phyloP scores from a whole-genome alignment of 1,140 invertebrate genomes.

The Telenomus remus region DNA sequence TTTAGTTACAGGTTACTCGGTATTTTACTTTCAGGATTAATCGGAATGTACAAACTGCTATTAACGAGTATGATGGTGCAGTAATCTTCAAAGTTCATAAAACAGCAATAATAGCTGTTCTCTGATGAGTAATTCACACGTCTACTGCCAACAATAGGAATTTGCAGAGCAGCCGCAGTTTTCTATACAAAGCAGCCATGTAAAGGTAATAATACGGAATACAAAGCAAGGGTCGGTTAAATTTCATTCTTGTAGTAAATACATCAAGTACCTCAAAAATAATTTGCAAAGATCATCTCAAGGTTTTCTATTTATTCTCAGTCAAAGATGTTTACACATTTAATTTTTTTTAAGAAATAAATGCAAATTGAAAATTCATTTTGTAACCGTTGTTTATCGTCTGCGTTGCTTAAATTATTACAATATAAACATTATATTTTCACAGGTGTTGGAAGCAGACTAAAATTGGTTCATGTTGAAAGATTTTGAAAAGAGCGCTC shows the following conservation, averaged over 20 bases:
- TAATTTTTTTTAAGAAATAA: too few species aligned
- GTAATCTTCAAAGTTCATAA: conserved; percentile 38
- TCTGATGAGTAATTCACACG: conserved; percentile 44
- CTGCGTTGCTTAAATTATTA: too few species aligned
- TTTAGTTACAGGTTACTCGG: too few species aligned
- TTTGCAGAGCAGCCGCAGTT: conserved; percentile 19
- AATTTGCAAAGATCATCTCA: conserved; percentile 17
- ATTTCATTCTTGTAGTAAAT: conserved; percentile 38
- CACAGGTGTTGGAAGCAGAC: too few species aligned
- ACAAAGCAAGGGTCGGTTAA: conserved; percentile 33
- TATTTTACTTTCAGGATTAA: conserved; percentile 18
- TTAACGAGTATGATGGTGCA: conserved; percentile 20
- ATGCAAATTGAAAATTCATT: too few species aligned
- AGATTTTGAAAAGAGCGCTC: conserved; percentile 12
- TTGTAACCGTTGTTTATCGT: too few species aligned
- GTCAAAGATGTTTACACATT: too few species aligned
- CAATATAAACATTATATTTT: too few species aligned
- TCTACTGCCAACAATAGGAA: conserved; percentile 33
- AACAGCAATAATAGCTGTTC: conserved; percentile 41
- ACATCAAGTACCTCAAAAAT: conserved; percentile 24
- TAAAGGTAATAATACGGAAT: conserved; percentile 41
- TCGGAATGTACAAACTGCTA: conserved; percentile 22
- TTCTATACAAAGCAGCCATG: conserved; percentile 39
- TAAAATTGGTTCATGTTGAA: too few species aligned
- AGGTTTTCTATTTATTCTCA: too few species aligned